These are phyloP conservation scores for Automeris io DNA, from an alignment of 2,888 invertebrate genomes.

Conservation along the genomic window DNA sequence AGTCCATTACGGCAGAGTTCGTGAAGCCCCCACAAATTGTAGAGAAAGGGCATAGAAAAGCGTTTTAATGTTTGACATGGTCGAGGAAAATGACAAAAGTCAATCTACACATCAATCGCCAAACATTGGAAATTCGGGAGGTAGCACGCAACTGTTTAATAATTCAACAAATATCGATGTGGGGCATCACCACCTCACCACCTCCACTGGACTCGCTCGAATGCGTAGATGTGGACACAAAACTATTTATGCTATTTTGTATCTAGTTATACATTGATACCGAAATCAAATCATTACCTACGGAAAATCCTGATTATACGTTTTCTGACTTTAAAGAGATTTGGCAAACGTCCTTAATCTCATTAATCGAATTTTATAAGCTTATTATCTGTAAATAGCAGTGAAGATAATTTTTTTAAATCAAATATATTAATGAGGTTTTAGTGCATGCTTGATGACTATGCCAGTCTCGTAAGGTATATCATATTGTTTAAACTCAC, in stretches of 20 bases:
- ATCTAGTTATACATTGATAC: not conserved
- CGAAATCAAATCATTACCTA: no score
- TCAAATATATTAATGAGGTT: no score
- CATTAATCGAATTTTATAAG: no score
- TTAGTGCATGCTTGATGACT: no score
- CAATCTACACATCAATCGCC: conserved; percentile 77
- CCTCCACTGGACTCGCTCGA: conserved; percentile 19
- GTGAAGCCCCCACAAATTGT: conserved; percentile 55
- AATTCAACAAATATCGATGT: conserved; percentile 75
- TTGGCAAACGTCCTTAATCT: no score
- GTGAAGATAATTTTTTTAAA: no score
- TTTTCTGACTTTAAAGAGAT: no score
- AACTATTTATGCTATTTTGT: conserved; percentile 13
- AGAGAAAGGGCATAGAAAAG: conserved; percentile 65
- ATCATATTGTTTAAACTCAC: no score
- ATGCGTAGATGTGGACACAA: conserved; percentile 46
- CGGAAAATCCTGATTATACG: no score
- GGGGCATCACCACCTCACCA: conserved; percentile 53
- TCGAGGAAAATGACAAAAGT: conserved; percentile 75
- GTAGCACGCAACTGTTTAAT: conserved; percentile 73
- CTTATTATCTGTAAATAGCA: no score
- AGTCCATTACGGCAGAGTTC: conserved; percentile 60
- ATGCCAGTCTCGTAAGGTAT: no score
- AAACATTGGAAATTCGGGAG: conserved; percentile 75
- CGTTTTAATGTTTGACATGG: conserved; percentile 73